A percentile compares a stretch with the other conserved stretches of the same genome.
Conservation (phyloP, 2,113 vertebrate genomes). For the Ceyx melanurus region DNA sequence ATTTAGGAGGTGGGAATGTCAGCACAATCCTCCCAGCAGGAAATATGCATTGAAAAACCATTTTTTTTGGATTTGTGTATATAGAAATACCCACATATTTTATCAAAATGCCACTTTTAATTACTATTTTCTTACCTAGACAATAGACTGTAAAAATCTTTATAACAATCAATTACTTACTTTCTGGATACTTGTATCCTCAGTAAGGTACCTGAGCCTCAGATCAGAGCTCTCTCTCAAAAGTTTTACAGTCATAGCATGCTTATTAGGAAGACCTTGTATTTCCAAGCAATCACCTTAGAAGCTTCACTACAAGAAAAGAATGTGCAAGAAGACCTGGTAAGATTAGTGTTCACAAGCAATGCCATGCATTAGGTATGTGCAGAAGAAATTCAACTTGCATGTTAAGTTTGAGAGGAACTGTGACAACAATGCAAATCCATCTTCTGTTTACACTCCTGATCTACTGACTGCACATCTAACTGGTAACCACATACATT, state of each 20-base stretch:
- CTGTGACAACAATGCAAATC: neutral
- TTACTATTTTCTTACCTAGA: neutral
- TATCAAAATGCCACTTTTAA: neutral
- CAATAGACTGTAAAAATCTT: conserved; percentile 22
- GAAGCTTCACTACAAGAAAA: conserved; percentile 73
- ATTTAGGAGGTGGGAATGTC: neutral
- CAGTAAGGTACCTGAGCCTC: conserved; percentile 67
- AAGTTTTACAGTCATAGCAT: conserved; percentile 72
- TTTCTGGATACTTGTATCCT: conserved; percentile 71
- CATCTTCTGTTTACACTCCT: neutral
- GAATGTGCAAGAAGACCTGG: conserved; percentile 72
- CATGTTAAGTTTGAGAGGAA: conserved; percentile 22
- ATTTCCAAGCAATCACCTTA: conserved; percentile 76
- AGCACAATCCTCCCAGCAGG: neutral
- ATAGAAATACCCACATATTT: neutral
- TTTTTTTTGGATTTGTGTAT: neutral
- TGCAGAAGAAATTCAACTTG: conserved; percentile 42
- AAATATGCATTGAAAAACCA: neutral
- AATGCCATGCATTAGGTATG: conserved; percentile 61
- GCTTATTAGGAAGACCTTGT: conserved; percentile 75
- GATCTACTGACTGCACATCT: neutral
- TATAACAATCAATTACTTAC: conserved; percentile 72
- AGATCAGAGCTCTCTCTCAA: conserved; percentile 61
- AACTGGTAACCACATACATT: neutral
- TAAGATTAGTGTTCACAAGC: conserved; percentile 72